Percentiles rank a stretch among this genome's conserved stretches.
Conservation (phyloP, 1,140 invertebrate genomes). For the Kradibia gibbosae region DNA sequence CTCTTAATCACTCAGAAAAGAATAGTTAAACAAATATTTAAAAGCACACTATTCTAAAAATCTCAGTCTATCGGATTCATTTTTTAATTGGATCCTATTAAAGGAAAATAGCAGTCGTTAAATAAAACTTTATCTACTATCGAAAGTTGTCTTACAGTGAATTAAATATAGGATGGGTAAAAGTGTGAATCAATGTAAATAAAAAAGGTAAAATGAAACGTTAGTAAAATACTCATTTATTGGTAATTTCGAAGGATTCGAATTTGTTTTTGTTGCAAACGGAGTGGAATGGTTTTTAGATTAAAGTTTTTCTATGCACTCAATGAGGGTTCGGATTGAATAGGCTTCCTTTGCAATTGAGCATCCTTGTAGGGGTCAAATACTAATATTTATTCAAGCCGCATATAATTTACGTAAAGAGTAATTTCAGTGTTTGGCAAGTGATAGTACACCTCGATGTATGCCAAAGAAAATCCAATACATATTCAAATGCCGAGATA, state of each 20-base stretch:
- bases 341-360: not conserved
- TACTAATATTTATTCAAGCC: not conserved
- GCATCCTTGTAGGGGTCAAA: not conserved
- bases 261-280: not conserved
- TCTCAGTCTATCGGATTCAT: no score
- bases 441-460: not conserved
- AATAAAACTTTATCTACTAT: no score
- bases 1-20: no score
- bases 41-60: no score
- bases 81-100: no score
- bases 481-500: not conserved
- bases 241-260: not conserved
- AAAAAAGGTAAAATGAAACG: not conserved
- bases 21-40: no score
- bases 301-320: not conserved
- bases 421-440: not conserved
- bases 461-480: not conserved
- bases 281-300: not conserved
- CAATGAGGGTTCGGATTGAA: not conserved
- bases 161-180: no score
- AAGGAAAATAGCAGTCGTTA: no score
- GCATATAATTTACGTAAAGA: constrained; percentile 8
- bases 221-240: no score
- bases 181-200: not conserved
- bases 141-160: no score